Conservation (phyloP, 2,797 vertebrate species). For the Ciconia nigra region DNA sequence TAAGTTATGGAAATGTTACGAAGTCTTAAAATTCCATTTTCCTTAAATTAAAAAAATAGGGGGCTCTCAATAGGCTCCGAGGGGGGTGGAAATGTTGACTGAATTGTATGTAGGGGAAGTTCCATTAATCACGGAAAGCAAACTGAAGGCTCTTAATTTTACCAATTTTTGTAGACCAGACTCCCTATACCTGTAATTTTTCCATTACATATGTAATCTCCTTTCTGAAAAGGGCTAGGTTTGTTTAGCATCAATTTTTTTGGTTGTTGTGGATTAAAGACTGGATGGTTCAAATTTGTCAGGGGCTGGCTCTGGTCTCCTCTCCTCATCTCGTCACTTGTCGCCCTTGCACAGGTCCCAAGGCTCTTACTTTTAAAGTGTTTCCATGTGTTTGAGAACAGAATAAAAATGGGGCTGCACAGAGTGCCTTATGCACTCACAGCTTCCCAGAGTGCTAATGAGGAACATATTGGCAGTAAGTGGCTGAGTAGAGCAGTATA, state of each 20-base stretch:
- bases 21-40: slow-evolving; percentile 35
- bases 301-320: slow-evolving; percentile 53
- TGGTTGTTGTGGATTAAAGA: slow-evolving; percentile 20
- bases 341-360: slow-evolving; percentile 56
- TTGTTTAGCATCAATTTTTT: slow-evolving; percentile 14
- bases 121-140: slow-evolving; percentile 63
- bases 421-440: slow-evolving; percentile 52
- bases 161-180: slow-evolving; percentile 39
- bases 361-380: slow-evolving; percentile 56
- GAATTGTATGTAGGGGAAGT: slow-evolving; percentile 25
- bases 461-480: slow-evolving; percentile 61
- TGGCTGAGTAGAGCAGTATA: slow-evolving; percentile 27
- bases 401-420: slow-evolving; percentile 44
- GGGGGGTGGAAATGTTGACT: slow-evolving; percentile 51
- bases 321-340: slow-evolving; percentile 63
- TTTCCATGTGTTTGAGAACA: slow-evolving; percentile 65
- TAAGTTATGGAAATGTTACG: background rate
- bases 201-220: slow-evolving; percentile 57
- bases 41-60: slow-evolving; percentile 3
- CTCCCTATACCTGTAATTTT: slow-evolving; percentile 40
- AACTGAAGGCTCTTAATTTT: slow-evolving; percentile 47
- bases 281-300: slow-evolving; percentile 69
- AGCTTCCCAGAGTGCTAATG: slow-evolving; percentile 70
- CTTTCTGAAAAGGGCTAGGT: background rate
- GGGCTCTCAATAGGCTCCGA: slow-evolving; percentile 10